phyloP scores from a whole-genome alignment of 2,113 vertebrate genomes.

The Ctenomys sociabilis region DNA sequence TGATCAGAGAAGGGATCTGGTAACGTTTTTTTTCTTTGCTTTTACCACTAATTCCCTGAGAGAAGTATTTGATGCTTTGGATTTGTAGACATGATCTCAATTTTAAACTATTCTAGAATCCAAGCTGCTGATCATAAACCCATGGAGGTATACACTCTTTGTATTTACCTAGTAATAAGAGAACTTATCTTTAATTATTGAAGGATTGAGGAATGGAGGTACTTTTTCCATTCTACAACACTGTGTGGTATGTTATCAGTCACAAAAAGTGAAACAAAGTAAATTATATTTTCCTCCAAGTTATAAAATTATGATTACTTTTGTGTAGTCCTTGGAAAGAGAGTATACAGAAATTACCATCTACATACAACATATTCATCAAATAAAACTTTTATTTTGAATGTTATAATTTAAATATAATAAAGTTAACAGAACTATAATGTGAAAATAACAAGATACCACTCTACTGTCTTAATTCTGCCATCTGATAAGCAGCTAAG shows the following conservation, averaged over 20 bases:
- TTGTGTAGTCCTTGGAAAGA: constrained; percentile 39
- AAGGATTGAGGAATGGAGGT: background rate
- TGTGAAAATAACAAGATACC: background rate
- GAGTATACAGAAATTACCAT: background rate
- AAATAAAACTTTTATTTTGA: constrained; percentile 20
- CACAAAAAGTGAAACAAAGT: constrained; percentile 5
- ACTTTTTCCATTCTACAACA: background rate
- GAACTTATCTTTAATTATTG: constrained; percentile 61
- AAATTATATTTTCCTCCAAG: background rate
- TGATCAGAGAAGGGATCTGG: constrained; percentile 19
- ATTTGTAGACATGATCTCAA: constrained; percentile 69
- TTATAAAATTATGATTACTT: background rate
- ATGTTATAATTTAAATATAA: constrained; percentile 15
- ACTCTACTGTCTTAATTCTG: background rate
- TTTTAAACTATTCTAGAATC: constrained; percentile 72
- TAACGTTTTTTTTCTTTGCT: constrained; percentile 56
- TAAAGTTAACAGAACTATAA: background rate
- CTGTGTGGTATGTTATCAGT: background rate
- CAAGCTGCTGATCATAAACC: constrained; percentile 30
- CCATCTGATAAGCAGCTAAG: background rate
- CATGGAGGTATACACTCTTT: background rate
- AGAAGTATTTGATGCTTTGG: constrained; percentile 43
- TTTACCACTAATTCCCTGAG: constrained; percentile 42
- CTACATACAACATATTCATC: background rate
- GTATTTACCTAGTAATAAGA: constrained; percentile 36